Percentiles rank a stretch among this genome's conserved stretches.
phyloP scores from a whole-genome alignment of 2,113 vertebrate species.

The Semnornis frantzii region DNA sequence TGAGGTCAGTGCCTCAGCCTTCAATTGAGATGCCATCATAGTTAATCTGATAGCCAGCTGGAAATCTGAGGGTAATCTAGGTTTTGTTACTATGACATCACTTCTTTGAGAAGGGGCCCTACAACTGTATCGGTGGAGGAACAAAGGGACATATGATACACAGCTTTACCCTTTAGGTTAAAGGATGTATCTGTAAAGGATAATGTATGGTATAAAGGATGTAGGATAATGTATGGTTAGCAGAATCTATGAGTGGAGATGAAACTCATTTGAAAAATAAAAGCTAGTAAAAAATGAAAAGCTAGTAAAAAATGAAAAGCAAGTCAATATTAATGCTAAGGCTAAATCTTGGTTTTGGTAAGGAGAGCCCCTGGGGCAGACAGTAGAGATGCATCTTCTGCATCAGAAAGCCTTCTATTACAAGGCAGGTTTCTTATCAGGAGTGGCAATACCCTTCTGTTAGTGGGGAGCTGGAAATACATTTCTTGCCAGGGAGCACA shows the following conservation, averaged over 20 bases:
- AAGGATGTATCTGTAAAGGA: neutral
- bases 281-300: constrained; percentile 20
- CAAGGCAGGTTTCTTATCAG: neutral
- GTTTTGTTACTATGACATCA: constrained; percentile 1
- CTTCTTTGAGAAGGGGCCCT: neutral
- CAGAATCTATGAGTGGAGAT: neutral
- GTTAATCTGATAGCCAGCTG: neutral
- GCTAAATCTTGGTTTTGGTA: neutral
- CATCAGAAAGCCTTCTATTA: neutral
- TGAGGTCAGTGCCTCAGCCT: neutral
- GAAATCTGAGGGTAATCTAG: neutral
- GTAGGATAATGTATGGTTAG: neutral
- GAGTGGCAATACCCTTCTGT: neutral
- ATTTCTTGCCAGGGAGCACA: neutral
- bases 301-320: neutral
- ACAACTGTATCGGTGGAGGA: neutral
- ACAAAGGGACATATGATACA: neutral
- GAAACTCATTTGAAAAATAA: neutral
- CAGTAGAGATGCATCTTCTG: neutral
- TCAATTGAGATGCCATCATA: neutral
- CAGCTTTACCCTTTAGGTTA: neutral
- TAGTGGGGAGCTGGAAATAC: neutral
- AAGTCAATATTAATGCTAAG: neutral
- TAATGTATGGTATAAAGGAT: neutral
- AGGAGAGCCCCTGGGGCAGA: neutral